Percentiles rank a stretch among this genome's conserved stretches.
Conservation (phyloP, 2,888 invertebrate genomes). For the Plutella xylostella region DNA sequence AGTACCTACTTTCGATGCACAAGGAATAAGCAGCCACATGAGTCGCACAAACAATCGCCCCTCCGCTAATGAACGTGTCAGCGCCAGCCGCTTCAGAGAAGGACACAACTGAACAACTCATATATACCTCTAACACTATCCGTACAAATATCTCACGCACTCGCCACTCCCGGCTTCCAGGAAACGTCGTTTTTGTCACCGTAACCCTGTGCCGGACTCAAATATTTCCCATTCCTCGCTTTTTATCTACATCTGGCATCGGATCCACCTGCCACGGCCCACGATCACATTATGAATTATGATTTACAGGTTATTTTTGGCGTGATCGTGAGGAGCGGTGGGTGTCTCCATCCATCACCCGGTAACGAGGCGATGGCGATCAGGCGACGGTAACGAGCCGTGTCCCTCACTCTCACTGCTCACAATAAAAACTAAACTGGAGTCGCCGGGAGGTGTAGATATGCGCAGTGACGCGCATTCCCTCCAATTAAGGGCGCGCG, state of each 20-base stretch:
- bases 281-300: slow-evolving; percentile 15
- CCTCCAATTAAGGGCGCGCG: slow-evolving; percentile 51
- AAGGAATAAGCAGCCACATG: too few relatives aligned
- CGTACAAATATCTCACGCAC: slow-evolving; percentile 54
- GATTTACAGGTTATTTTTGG: slow-evolving; percentile 28
- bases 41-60: too few relatives aligned
- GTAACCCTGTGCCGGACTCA: slow-evolving; percentile 11
- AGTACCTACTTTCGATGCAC: too few relatives aligned
- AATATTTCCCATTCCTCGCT: slow-evolving; percentile 33
- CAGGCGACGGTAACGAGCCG: slow-evolving; percentile 45
- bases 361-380: slow-evolving; percentile 40
- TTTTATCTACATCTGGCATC: slow-evolving; percentile 30
- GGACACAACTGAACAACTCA: slow-evolving; percentile 37
- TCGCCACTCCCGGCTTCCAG: slow-evolving; percentile 37
- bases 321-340: slow-evolving; percentile 17
- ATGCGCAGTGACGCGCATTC: too few relatives aligned
- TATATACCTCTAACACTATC: slow-evolving; percentile 66
- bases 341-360: slow-evolving; percentile 36
- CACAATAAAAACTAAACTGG: slow-evolving; percentile 17
- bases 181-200: slow-evolving; percentile 40
- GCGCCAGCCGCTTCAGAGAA: slow-evolving; percentile 41
- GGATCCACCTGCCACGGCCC: slow-evolving; percentile 35
- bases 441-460: too few relatives aligned
- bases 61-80: slow-evolving; percentile 49
- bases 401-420: slow-evolving; percentile 23